Base-by-base conservation (phyloP, 2,888 invertebrate species). In the Pristionchus maxplancki region DNA sequence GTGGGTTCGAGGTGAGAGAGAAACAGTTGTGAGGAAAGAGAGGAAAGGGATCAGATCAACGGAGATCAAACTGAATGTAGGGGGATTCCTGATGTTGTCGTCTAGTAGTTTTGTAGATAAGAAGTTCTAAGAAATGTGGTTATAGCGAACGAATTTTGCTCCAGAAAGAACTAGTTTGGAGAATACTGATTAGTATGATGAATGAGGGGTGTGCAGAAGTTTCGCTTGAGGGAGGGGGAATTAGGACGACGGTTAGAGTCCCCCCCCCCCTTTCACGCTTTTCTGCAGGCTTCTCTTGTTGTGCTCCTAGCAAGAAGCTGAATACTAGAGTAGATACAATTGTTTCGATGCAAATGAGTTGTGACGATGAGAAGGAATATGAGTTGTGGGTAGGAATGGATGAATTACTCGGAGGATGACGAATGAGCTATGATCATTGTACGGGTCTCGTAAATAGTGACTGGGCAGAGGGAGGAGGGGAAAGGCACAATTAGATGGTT, bases 1-100 rank as follows among this genome's bases (percentile, higher is more conserved):
- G 58, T n/a, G 83, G 58, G 28, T 50, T 53, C 28, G 83, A 53
- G 31, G 83, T 37, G n/a, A 34, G 83, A 58, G 83, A 83, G 50
- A 50, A 24, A 50, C 31, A 64, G 64, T 34, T 64, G 64, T 64
- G 28, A 5, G n/a, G n/a, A 62, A 15, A 53, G 74, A 78, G n/a
- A 48, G 11, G 44, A 78, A 48, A 74, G 44, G 24, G 48, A 78
- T 78, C 28, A 78, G 48, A 78, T 11, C 24, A 24, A 81, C 28
- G 81, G 28, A 48, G 28, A 28, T 40, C 28, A 34, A 48, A 81
- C 44, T 28, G 28, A 81, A 81, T 40, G 40, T 28, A 40, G 81
- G 28, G 15, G n/a, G n/a, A n/a, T n/a, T n/a, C n/a, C n/a, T n/a
- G 48, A n/a, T 34, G 20, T 34, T 13, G 31, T 34, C 13, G 8